Evolutionary conservation across 1,140 invertebrate genomes (phyloP).

Genomic region (Dolichoris vasculosae): DNA sequence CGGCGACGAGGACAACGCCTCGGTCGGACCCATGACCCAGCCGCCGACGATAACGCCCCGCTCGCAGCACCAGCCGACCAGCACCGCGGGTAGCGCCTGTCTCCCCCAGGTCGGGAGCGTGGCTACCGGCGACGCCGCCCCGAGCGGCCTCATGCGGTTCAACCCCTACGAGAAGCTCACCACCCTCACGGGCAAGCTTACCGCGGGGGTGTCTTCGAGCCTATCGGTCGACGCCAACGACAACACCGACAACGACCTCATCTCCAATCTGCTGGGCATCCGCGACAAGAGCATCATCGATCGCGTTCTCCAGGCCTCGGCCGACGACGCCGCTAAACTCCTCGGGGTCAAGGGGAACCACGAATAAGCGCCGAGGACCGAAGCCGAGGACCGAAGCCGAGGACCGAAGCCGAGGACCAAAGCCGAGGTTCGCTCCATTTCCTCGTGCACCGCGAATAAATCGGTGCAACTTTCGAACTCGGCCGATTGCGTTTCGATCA

Average conservation of each 20-base stretch:
- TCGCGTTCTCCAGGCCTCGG: conserved; percentile 85
- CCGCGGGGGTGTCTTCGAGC: conserved; percentile 65
- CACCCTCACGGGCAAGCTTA: conserved; percentile 76
- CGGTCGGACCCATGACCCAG: conserved; percentile 51
- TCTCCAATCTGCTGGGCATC: conserved; percentile 92
- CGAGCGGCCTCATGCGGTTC: conserved; percentile 65
- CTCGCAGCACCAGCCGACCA: conserved; percentile 63
- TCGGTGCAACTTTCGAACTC: background rate
- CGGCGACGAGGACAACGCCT: conserved; percentile 68
- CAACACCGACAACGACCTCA: conserved; percentile 82
- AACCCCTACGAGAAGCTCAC: conserved; percentile 69
- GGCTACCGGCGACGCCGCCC: conserved; percentile 68
- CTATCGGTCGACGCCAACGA: conserved; percentile 70
- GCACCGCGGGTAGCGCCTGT: conserved; percentile 63
- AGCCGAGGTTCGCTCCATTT: background rate
- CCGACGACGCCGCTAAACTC: conserved; percentile 91
- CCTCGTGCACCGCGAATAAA: no score
- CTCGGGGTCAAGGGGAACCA: conserved; percentile 82
- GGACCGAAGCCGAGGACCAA: background rate
- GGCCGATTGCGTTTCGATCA: background rate
- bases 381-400: background rate
- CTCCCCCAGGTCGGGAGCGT: conserved; percentile 65
- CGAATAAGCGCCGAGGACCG: conserved; percentile 58
- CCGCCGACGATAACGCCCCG: conserved; percentile 73
- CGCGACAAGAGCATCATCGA: conserved; percentile 90